Evolutionary conservation across 2,888 invertebrate genomes (phyloP).

Genomic region (Aphodius granarius): DNA sequence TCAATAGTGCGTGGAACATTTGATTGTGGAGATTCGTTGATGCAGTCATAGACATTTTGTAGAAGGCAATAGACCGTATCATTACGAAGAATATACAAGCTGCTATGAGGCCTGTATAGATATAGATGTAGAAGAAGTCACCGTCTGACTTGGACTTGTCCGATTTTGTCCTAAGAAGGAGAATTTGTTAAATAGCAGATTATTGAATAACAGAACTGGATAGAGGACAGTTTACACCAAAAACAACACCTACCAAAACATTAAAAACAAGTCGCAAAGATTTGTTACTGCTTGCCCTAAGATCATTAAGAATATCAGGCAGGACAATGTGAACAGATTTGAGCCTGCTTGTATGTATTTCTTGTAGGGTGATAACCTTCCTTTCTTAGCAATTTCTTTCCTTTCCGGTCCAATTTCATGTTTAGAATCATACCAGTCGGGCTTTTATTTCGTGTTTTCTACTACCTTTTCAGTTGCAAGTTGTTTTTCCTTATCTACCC

Average conservation of each 20-base stretch:
- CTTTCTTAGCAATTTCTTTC: slow-evolving; percentile 22
- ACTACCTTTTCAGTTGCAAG: slow-evolving; percentile 30
- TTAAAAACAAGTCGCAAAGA: slow-evolving; percentile 76
- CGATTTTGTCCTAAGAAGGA: slow-evolving; percentile 26
- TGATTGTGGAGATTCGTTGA: slow-evolving; percentile 75
- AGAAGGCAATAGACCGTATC: slow-evolving; percentile 32
- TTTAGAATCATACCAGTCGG: slow-evolving; percentile 1
- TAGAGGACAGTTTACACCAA: no score
- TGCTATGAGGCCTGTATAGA: slow-evolving; percentile 63
- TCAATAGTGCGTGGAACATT: slow-evolving; percentile 79
- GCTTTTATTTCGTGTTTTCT: slow-evolving; percentile 22
- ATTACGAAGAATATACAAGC: slow-evolving; percentile 63
- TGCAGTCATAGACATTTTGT: slow-evolving; percentile 70
- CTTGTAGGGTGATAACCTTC: slow-evolving; percentile 56
- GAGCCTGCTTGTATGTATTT: slow-evolving; percentile 73
- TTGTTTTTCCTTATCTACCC: no score
- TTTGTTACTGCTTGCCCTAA: slow-evolving; percentile 72
- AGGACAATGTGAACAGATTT: slow-evolving; percentile 58
- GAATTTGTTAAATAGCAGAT: background rate
- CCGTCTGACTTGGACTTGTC: slow-evolving; percentile 1
- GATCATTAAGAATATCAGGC: slow-evolving; percentile 61
- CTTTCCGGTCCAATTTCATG: slow-evolving; percentile 4
- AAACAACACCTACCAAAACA: slow-evolving; percentile 71
- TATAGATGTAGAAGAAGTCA: slow-evolving; percentile 52
- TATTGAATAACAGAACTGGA: background rate